phyloP scores from a whole-genome alignment of 1,140 invertebrate genomes.

The Coptotermes formosanus region DNA sequence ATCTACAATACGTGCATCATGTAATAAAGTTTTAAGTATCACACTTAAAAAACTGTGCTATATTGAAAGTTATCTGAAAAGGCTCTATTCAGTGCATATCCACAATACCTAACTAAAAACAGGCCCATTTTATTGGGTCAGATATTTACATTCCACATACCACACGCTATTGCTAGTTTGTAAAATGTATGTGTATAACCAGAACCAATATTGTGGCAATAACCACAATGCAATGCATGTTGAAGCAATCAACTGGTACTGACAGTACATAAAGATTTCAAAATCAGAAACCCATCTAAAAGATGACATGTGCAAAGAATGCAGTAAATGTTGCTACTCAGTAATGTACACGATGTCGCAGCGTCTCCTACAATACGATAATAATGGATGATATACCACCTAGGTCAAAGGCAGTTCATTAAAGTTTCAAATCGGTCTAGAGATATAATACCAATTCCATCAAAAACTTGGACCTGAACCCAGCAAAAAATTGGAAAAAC shows the following conservation, averaged over 20 bases:
- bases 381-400: background rate
- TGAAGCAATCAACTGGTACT: background rate
- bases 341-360: background rate
- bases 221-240: background rate
- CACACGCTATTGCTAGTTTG: conserved; percentile 13
- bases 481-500: background rate
- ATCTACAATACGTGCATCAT: conserved; percentile 25
- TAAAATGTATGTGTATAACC: conserved; percentile 15
- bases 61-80: conserved; percentile 26
- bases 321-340: background rate
- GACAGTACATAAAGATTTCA: background rate
- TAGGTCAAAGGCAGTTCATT: background rate
- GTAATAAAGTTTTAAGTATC: conserved; percentile 27
- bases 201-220: background rate
- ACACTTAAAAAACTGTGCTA: conserved; percentile 26
- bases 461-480: background rate
- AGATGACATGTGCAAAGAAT: background rate
- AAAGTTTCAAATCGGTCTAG: background rate
- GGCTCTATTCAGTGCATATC: background rate
- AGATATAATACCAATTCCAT: background rate
- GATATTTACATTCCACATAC: background rate
- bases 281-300: background rate
- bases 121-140: background rate
- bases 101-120: background rate
- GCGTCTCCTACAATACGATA: background rate